Evolutionary conservation across 2,888 invertebrate species (phyloP).

Genomic region (Dexiosoma caninum): DNA sequence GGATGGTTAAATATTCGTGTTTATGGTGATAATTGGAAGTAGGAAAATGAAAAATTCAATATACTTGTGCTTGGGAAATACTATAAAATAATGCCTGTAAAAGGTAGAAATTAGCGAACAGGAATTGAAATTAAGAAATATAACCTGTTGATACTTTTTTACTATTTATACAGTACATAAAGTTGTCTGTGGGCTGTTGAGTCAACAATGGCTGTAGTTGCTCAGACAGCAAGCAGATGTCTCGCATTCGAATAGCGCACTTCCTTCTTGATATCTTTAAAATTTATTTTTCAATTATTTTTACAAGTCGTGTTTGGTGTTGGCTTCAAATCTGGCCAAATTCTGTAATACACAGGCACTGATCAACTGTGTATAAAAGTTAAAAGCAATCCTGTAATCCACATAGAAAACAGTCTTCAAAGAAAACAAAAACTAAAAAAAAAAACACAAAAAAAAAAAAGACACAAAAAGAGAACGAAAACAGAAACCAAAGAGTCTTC

Average conservation of each 20-base stretch:
- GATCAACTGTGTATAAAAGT: slow-evolving; percentile 62
- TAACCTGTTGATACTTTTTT: slow-evolving; percentile 44
- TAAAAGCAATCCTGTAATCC: slow-evolving; percentile 16
- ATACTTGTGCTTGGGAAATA: slow-evolving; percentile 31
- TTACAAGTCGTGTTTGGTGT: background rate
- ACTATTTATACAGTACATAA: background rate
- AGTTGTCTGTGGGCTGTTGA: slow-evolving; percentile 26
- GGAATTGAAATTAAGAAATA: slow-evolving; percentile 39
- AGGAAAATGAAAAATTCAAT: slow-evolving; percentile 57
- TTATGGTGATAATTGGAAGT: slow-evolving; percentile 29
- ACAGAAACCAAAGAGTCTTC: slow-evolving; percentile 28
- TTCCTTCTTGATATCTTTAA: background rate
- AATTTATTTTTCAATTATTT: too few relatives aligned
- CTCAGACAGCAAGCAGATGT: slow-evolving; percentile 33
- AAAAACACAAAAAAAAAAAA: slow-evolving; percentile 16
- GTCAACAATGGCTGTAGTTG: slow-evolving; percentile 55
- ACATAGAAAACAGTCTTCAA: background rate
- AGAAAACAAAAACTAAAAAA: slow-evolving; percentile 33
- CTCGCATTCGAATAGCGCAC: background rate
- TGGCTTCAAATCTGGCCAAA: background rate
- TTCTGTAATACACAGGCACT: slow-evolving; percentile 51
- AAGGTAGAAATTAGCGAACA: slow-evolving; percentile 52
- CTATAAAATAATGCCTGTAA: slow-evolving; percentile 46
- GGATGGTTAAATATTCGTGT: slow-evolving; percentile 28
- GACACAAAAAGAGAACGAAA: slow-evolving; percentile 32